These are phyloP conservation scores for Dryadula phaetusa DNA, from an alignment of 2,888 invertebrate species.

Conservation along the genomic window DNA sequence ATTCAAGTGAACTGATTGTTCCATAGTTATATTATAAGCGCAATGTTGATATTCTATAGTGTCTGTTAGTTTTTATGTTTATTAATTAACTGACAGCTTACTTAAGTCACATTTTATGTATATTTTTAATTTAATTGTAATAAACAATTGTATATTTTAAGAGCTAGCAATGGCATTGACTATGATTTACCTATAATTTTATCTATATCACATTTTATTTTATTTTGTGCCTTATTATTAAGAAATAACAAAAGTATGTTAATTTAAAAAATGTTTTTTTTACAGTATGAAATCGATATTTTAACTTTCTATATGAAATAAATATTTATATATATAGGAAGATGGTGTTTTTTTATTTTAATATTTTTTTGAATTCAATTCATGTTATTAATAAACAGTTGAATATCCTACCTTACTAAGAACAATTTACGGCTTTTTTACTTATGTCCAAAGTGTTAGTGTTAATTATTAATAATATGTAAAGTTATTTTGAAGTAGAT, in stretches of 20 bases:
- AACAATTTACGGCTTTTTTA: too few species aligned
- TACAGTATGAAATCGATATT: neutral
- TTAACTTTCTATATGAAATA: neutral
- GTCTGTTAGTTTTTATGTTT: slow-evolving; percentile 4
- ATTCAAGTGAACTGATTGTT: slow-evolving; percentile 55
- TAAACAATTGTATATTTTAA: neutral
- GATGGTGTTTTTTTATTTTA: neutral
- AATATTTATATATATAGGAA: slow-evolving; percentile 8
- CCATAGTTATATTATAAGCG: slow-evolving; percentile 47
- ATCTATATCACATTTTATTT: neutral
- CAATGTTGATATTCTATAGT: slow-evolving; percentile 31
- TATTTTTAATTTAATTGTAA: neutral
- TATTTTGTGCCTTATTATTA: neutral
- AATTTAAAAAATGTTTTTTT: neutral
- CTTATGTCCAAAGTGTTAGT: too few species aligned
- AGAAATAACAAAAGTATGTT: neutral
- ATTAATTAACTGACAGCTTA: slow-evolving; percentile 5
- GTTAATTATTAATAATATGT: too few species aligned
- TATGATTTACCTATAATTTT: neutral
- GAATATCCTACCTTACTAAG: too few species aligned
- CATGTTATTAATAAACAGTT: slow-evolving; percentile 5
- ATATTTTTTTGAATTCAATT: neutral
- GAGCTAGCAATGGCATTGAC: neutral
- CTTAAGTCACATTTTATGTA: slow-evolving; percentile 11
- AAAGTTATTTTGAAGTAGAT: neutral